phyloP scores from a whole-genome alignment of 2,888 invertebrate species.

The Teleiodes luculella region DNA sequence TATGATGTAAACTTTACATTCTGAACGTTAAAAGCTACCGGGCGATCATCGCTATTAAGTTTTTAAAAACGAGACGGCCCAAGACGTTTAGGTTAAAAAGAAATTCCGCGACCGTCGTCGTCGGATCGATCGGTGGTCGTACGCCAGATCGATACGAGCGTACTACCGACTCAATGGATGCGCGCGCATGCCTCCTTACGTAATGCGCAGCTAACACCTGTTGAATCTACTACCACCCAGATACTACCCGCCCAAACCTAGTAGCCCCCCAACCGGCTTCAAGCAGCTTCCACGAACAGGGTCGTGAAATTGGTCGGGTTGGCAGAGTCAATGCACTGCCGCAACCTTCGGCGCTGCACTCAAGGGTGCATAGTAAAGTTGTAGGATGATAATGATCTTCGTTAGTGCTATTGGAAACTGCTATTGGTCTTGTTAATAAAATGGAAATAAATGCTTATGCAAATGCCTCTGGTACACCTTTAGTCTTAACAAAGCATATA shows the following conservation, averaged over 20 bases:
- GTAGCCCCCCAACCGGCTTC: constrained; percentile 35
- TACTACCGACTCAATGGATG: constrained; percentile 69
- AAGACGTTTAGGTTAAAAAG: constrained; percentile 55
- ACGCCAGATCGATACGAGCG: constrained; percentile 67
- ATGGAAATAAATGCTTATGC: too few relatives aligned
- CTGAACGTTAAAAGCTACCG: not conserved
- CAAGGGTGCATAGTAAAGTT: constrained; percentile 73
- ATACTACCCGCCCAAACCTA: constrained; percentile 51
- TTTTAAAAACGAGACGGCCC: constrained; percentile 39
- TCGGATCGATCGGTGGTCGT: constrained; percentile 59
- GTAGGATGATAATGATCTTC: constrained; percentile 68
- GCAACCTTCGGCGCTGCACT: constrained; percentile 74
- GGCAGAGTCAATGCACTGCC: constrained; percentile 68
- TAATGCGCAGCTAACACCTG: constrained; percentile 72
- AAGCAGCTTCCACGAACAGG: constrained; percentile 22
- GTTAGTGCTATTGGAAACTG: constrained; percentile 47
- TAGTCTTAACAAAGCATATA: too few relatives aligned
- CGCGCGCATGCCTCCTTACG: constrained; percentile 70
- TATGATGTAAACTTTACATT: too few relatives aligned
- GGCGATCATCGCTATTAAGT: constrained; percentile 3
- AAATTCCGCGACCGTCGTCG: constrained; percentile 48
- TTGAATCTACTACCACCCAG: constrained; percentile 69
- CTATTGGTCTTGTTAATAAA: not conserved
- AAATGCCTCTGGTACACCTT: too few relatives aligned
- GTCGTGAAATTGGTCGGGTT: constrained; percentile 48